Conservation (phyloP, 1,140 invertebrate species). For the Samia ricini region DNA sequence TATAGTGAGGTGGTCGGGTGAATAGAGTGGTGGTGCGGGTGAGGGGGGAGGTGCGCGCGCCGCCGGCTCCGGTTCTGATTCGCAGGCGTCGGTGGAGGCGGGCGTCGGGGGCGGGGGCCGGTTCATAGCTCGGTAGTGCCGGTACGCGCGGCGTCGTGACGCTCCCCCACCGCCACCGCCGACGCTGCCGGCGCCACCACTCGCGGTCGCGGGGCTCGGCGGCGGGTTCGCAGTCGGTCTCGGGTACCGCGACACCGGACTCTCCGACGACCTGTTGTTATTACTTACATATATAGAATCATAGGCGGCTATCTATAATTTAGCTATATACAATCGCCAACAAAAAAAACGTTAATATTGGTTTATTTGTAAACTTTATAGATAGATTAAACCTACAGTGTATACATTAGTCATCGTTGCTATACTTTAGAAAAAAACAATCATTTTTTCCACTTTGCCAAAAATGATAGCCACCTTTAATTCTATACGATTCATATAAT, state of each 20-base stretch:
- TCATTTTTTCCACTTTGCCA: too few relatives aligned
- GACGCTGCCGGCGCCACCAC: constrained; percentile 83
- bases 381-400: too few relatives aligned
- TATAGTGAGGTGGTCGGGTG: background rate
- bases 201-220: constrained; percentile 86
- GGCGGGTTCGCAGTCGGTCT: constrained; percentile 92
- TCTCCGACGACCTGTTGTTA: constrained; percentile 40
- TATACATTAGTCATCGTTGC: too few relatives aligned
- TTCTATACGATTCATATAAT: too few relatives aligned
- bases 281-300: too few relatives aligned
- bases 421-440: too few relatives aligned
- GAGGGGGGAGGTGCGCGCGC: constrained; percentile 91
- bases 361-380: too few relatives aligned
- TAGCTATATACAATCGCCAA: too few relatives aligned
- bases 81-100: constrained; percentile 95
- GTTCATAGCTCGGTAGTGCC: constrained; percentile 88
- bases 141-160: constrained; percentile 84
- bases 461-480: too few relatives aligned
- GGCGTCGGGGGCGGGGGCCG: constrained; percentile 95
- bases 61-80: constrained; percentile 84
- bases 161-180: constrained; percentile 37
- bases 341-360: too few relatives aligned
- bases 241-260: constrained; percentile 80
- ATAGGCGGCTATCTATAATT: too few relatives aligned
- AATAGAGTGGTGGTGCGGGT: constrained; percentile 82